Conservation (phyloP, 2,113 vertebrate genomes). For the Progne subis region DNA sequence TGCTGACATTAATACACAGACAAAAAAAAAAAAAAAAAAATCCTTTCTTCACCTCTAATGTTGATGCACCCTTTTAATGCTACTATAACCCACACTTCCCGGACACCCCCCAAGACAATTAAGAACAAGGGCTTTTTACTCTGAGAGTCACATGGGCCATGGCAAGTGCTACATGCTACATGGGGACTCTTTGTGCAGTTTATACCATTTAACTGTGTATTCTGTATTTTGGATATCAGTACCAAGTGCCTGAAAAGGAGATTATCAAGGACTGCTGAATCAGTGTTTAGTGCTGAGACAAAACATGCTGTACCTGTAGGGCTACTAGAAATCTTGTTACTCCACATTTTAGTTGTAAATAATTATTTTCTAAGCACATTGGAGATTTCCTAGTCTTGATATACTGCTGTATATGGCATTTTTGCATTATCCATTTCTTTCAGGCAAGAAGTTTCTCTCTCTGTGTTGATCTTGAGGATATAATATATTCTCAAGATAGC, state of each 20-base stretch:
- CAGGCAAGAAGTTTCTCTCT: background rate
- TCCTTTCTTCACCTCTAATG: background rate
- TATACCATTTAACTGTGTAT: background rate
- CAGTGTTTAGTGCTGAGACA: background rate
- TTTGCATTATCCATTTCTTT: background rate
- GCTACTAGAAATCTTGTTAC: background rate
- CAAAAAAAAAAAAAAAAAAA: background rate
- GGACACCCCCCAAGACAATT: background rate
- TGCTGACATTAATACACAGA: background rate
- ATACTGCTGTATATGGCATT: background rate
- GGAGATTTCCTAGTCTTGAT: background rate
- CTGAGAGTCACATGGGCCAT: background rate
- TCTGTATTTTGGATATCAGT: background rate
- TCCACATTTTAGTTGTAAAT: background rate
- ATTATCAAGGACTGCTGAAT: background rate
- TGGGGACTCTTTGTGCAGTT: background rate
- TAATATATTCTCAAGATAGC: background rate
- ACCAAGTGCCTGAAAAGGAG: background rate
- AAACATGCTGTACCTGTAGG: background rate
- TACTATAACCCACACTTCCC: background rate
- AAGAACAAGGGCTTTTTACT: background rate
- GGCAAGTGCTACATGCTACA: accelerated
- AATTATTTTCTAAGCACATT: background rate
- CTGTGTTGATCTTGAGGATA: background rate
- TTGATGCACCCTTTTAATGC: background rate